Evolutionary conservation across 2,113 vertebrate genomes (phyloP).

Genomic region (Paradoxurus hermaphroditus): DNA sequence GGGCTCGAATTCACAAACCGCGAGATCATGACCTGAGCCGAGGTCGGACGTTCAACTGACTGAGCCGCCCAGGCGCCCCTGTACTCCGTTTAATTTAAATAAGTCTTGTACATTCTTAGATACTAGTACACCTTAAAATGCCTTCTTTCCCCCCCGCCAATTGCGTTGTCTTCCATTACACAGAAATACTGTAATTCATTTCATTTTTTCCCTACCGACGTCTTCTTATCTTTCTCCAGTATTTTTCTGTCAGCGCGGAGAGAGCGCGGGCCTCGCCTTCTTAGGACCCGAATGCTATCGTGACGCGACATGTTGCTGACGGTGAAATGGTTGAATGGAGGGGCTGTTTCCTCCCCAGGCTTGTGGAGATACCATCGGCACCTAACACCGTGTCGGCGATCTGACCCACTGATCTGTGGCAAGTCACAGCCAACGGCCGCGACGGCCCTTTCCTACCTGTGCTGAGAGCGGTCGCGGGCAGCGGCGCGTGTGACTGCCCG

Average conservation of each 20-base stretch:
- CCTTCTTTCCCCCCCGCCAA: neutral
- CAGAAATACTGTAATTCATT: neutral
- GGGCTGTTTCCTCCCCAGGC: neutral
- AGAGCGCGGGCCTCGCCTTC: neutral
- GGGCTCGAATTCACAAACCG: fast-evolving
- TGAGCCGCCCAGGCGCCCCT: neutral
- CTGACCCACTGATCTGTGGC: neutral
- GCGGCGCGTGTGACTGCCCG: neutral
- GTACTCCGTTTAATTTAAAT: neutral
- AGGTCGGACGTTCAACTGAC: neutral
- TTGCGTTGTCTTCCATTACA: neutral
- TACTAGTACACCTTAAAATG: neutral
- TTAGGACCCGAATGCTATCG: neutral
- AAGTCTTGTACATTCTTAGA: neutral
- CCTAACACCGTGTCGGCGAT: neutral
- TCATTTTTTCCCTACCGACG: too few species aligned
- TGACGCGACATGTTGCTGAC: neutral
- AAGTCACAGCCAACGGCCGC: neutral
- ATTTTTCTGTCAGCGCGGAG: neutral
- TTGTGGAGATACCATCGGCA: neutral
- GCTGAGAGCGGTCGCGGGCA: too few species aligned
- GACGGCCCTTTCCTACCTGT: neutral
- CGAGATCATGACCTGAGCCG: neutral
- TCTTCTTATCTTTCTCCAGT: too few species aligned
- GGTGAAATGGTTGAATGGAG: too few species aligned